Base-by-base conservation (phyloP, 2,113 vertebrate species). In the Danionella cerebrum region DNA sequence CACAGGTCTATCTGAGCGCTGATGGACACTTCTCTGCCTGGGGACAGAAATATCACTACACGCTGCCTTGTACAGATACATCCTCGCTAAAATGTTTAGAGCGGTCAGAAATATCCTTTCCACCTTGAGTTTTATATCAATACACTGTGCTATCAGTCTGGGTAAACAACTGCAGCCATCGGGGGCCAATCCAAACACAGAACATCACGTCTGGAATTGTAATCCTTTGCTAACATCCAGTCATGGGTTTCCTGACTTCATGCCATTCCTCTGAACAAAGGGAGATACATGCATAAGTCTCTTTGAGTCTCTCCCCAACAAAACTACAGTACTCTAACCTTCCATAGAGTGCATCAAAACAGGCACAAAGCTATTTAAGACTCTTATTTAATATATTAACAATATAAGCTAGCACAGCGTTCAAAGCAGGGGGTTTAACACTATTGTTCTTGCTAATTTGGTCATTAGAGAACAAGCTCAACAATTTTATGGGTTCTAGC, bases 31-130 rank as follows among this genome's bases (percentile, higher is more conserved):
- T 80, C 80, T 83, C 65, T 64, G 76, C 48, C 79, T 79, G 42
- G 78, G 22, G 38, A 78, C 44, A 0, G 78, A 62, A 69, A 84
- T 66, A 16, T 85, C 80, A 47, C 52, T 72, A 67, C 79, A 83
- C 35, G 78, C 83, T 44, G 81, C 82, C 72, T 85, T 84, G 21
- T 42, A 62, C 38, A 85, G 76, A 73, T 82, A 79, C 83, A 85
- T 83, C 18, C 22, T 41, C 22, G 14, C 9, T 2, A 2, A 42
- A 18, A 41, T 27, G 6, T 31, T 4, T 16, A 19, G 11, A 19
- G 3, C 25, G 14, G 38, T 27, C 35, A 39, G 38, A 38, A 39
- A 24, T 9, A 3, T 38, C 25, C 4, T 65, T 25, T 29, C 62
- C 10, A 48, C 22, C 21, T 41, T 16, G 18, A 50, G 19, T 31